These are phyloP conservation scores for Tychaedon coryphoeus DNA, from an alignment of 2,113 vertebrate species.

Conservation along the genomic window DNA sequence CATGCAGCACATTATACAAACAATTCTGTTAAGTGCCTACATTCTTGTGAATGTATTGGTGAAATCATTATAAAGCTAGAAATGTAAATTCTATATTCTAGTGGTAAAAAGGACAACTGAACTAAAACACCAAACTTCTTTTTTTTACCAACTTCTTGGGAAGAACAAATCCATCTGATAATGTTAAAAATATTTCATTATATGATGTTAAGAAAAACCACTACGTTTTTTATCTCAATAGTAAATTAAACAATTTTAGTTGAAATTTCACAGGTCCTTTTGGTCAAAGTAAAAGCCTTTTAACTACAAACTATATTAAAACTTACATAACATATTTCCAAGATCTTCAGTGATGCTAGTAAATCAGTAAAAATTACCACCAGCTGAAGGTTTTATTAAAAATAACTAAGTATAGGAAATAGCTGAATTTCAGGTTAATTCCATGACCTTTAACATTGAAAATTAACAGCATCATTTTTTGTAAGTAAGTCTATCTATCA, in stretches of 20 bases:
- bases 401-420: neutral
- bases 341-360: neutral
- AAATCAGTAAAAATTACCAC: neutral
- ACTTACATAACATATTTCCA: neutral
- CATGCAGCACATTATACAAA: neutral
- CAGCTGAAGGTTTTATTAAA: neutral
- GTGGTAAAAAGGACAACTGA: neutral
- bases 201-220: neutral
- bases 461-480: neutral
- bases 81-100: neutral
- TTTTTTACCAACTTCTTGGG: neutral
- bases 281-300: neutral
- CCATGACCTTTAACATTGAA: neutral
- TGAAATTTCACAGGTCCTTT: neutral
- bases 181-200: neutral
- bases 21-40: neutral
- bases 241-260: neutral
- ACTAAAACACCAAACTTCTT: neutral
- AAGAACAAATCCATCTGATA: neutral
- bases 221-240: neutral
- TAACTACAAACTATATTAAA: neutral
- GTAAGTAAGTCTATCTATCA: neutral
- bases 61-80: neutral
- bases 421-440: neutral
- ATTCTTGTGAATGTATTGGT: neutral